phyloP scores from a whole-genome alignment of 2,888 invertebrate genomes.

The Ceramica pisi region DNA sequence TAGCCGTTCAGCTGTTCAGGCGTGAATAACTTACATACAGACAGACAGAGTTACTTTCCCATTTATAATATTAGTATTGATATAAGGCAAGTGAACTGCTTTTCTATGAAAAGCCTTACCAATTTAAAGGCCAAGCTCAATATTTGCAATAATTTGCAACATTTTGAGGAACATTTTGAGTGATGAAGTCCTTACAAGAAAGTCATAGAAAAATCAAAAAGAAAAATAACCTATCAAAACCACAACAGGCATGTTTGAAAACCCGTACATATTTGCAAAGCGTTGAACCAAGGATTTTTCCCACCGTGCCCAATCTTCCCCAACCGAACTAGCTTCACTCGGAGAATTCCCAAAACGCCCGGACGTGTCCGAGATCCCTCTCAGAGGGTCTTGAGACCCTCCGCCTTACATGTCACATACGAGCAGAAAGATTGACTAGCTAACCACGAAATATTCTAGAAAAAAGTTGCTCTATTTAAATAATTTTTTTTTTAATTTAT shows the following conservation, averaged over 20 bases:
- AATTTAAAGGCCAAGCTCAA: no score
- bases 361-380: conserved; percentile 77
- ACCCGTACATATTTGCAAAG: conserved; percentile 59
- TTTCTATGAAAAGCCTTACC: no score
- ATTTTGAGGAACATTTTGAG: no score
- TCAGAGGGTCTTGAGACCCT: conserved; percentile 73
- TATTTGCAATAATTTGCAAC: no score
- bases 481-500: no score
- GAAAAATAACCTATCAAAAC: background rate
- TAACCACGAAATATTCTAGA: no score
- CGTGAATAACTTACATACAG: no score
- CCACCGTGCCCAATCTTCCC: conserved; percentile 74
- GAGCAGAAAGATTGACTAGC: conserved; percentile 29
- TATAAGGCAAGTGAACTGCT: no score
- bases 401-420: conserved; percentile 71
- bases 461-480: no score
- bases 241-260: conserved; percentile 23
- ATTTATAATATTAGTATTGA: no score
- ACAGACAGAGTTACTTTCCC: no score
- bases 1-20: no score
- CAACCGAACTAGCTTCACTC: conserved; percentile 73
- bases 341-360: conserved; percentile 81
- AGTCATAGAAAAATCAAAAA: background rate
- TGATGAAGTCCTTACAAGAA: background rate
- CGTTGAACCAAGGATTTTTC: conserved; percentile 67